Evolutionary conservation across 1,140 invertebrate species (phyloP), one percentile per base, ranked within the genome.

Genomic region (Cotesia chilonis): DNA sequence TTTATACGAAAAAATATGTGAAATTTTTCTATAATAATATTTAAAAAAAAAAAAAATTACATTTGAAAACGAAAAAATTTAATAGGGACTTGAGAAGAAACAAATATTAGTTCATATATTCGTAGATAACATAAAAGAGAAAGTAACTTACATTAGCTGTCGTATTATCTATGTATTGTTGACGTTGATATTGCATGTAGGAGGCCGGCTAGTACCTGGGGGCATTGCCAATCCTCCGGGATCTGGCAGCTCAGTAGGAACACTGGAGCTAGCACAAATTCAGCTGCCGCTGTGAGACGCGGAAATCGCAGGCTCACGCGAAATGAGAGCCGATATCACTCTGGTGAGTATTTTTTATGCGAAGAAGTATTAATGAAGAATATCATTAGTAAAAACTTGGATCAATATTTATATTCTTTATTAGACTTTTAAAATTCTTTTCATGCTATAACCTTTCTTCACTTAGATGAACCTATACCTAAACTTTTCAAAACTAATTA

Each of bases 281-380:
- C 83, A 77, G 87, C 86, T 75, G 87, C 88, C 72, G 89, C 70
- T 67, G 70, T 92, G 80, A 90, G 94, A 80, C 90, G 94, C 81
- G 94, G 93, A 81, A 95, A 96, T 87, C 89, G 96, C 73, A 89
- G 95, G 79, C 91, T 97, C 69, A 98, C 96, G 75, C 90, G 96
- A 81, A 96, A 97, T 88, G 96, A 98, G 88, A 96, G 94, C 87
- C 90, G 96, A 79, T 98, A 98, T 87, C 96, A 98, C 88, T 98
- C 96, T 86, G 96, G 96, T 97, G 91, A 92, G 88, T 88, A 84
- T 74, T 47, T 65, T 51, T 70, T 47, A 17, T 35, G 38, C 17
- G 20, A 55, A 4, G 20, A 17, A 59, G 20, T 6, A n/a, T 5
- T 14, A 59, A 59, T 9, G 9, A 9, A 20, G 57, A 59, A 17